Evolutionary conservation across 2,113 vertebrate genomes (phyloP).

Genomic region (Vanacampus margaritifer): DNA sequence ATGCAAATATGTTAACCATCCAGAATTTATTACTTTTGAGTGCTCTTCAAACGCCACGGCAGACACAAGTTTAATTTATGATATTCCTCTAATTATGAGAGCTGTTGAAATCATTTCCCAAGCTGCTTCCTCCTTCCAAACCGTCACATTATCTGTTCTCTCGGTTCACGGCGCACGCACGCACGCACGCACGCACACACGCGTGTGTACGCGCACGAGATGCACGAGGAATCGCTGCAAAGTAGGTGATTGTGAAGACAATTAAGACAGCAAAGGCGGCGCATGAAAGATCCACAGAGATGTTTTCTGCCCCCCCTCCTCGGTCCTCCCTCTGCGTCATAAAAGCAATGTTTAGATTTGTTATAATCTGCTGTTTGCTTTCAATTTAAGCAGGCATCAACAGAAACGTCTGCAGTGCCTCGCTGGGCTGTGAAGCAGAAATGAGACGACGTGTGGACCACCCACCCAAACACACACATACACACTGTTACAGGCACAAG

Average conservation of each 20-base stretch:
- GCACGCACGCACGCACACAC: slow-evolving; percentile 21
- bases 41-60: slow-evolving; percentile 75
- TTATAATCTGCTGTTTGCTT: slow-evolving; percentile 71
- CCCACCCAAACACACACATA: slow-evolving; percentile 60
- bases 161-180: slow-evolving; percentile 42
- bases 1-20: slow-evolving; percentile 76
- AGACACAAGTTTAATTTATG: slow-evolving; percentile 78
- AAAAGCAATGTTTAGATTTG: slow-evolving; percentile 70
- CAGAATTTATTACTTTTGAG: slow-evolving; percentile 77
- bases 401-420: slow-evolving; percentile 59
- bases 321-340: slow-evolving; percentile 49
- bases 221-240: slow-evolving; percentile 50
- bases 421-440: slow-evolving; percentile 51
- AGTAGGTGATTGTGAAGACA: slow-evolving; percentile 66
- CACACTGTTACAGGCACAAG: slow-evolving; percentile 61
- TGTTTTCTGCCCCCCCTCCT: slow-evolving; percentile 7
- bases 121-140: slow-evolving; percentile 70
- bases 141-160: slow-evolving; percentile 62
- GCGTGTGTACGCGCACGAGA: slow-evolving; percentile 25
- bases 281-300: slow-evolving; percentile 57
- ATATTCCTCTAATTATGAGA: slow-evolving; percentile 79
- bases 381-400: slow-evolving; percentile 66
- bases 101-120: slow-evolving; percentile 79
- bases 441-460: slow-evolving; percentile 67
- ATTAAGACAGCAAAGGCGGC: slow-evolving; percentile 67